These are phyloP conservation scores for Trichonephila clavipes DNA, from an alignment of 1,140 invertebrate genomes.

Conservation along the genomic window DNA sequence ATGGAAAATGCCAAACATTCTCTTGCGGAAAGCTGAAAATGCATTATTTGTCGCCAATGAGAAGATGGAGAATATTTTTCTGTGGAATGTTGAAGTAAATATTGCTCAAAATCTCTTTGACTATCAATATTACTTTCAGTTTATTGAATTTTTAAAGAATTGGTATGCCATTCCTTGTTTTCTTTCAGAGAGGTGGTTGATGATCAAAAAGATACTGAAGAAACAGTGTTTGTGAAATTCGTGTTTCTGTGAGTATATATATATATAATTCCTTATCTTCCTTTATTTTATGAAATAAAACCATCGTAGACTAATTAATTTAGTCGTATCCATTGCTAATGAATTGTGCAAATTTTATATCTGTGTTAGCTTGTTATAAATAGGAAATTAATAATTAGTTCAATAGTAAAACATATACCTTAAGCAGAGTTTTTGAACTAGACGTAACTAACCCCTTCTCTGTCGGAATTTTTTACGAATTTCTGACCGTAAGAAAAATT, in stretches of 20 bases:
- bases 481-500: too few relatives aligned
- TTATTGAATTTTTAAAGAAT: background rate
- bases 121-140: background rate
- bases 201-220: background rate
- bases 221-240: constrained; percentile 36
- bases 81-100: constrained; percentile 60
- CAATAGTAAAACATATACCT: too few relatives aligned
- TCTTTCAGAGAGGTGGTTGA: background rate
- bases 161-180: background rate
- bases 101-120: background rate
- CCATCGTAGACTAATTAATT: background rate
- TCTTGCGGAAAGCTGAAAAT: constrained; percentile 47
- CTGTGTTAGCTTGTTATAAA: too few relatives aligned
- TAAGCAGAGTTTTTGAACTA: too few relatives aligned
- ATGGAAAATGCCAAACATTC: background rate
- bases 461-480: too few relatives aligned
- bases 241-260: constrained; percentile 54
- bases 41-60: constrained; percentile 55
- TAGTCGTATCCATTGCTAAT: background rate
- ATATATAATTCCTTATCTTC: background rate
- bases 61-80: constrained; percentile 61
- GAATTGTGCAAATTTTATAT: too few relatives aligned
- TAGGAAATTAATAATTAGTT: too few relatives aligned
- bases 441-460: too few relatives aligned
- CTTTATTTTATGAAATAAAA: background rate